phyloP scores from a whole-genome alignment of 1,140 invertebrate genomes.

The Heliconius congener region DNA sequence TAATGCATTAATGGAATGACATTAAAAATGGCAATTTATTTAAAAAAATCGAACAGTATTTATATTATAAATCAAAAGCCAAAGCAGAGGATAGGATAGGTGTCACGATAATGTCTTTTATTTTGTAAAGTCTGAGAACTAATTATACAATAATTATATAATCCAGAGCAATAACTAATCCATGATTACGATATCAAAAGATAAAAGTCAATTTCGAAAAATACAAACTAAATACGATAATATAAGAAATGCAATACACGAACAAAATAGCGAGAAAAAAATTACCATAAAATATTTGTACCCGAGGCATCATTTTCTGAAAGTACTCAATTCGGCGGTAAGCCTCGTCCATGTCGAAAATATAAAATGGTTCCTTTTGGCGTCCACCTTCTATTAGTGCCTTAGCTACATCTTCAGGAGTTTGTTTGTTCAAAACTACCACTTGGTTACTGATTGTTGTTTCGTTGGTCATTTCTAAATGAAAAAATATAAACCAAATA shows the following conservation, averaged over 20 bases:
- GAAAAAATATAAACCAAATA: not conserved
- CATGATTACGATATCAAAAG: too few relatives aligned
- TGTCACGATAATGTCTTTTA: not conserved
- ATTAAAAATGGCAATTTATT: too few relatives aligned
- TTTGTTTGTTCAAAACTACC: conserved; percentile 37
- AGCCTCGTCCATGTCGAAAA: conserved; percentile 48
- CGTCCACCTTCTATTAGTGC: conserved; percentile 42
- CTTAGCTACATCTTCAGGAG: conserved; percentile 40
- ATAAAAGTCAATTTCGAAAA: too few relatives aligned
- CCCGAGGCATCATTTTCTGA: conserved; percentile 45
- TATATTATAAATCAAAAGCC: not conserved
- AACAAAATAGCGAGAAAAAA: not conserved
- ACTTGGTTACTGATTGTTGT: not conserved
- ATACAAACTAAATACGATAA: too few relatives aligned
- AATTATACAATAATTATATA: not conserved
- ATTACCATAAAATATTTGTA: conserved; percentile 52
- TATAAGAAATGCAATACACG: not conserved
- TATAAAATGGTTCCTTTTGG: conserved; percentile 48
- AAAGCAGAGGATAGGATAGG: not conserved
- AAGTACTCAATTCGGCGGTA: conserved; percentile 40
- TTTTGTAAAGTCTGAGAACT: not conserved
- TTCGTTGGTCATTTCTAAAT: conserved; percentile 17
- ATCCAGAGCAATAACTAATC: too few relatives aligned
- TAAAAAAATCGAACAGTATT: not conserved
- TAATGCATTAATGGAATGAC: too few relatives aligned